Base-by-base conservation (phyloP, 92 coral and sea anemone genomes). In the Scolanthus callimorphus region DNA sequence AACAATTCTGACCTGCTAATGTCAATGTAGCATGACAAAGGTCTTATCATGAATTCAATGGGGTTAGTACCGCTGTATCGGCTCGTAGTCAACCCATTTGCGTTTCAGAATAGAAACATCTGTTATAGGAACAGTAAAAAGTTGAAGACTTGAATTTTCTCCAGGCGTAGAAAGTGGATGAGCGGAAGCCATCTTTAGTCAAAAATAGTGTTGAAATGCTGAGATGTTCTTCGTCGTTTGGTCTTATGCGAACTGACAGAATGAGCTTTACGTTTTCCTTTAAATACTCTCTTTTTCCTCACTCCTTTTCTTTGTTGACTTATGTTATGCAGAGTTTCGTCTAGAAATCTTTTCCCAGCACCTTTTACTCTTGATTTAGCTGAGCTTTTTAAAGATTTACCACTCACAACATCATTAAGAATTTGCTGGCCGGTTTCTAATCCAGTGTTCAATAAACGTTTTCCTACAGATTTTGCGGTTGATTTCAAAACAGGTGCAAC, bases 51-150 rank as follows among this genome's bases (percentile, higher is more conserved):
- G 25, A 75, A 75, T 38, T 66, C 70, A 8, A 39, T 24, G 1
- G 81, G 81, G 0, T 51, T 28, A 30, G 71, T 19, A 3, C 79
- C n/a, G n/a, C n/a, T n/a, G n/a, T n/a, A 0, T 49, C 6, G 41
- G 41, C 15, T 56, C 20, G 68, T 43, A 37, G 53, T 45, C 23
- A 67, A 34, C 41, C 41, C 41, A 34, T 34, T 34, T 56, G 63
- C 31, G 13, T 17, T 53, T 30, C 3, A 34, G 6, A 15, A 34
- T 34, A 34, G 41, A 34, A 34, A 34, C 41, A 34, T 34, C 41
- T 34, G 41, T 34, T 34, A 34, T 6, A 15, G 41, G 41, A 6
- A 34, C 41, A 6, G 6, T 6, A 15, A 34, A 34, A 6, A 34
- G 6, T 6, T 34, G 6, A 6, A 34, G 15, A 15, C 41, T 34